Conservation (phyloP, 2,888 invertebrate species). For the Anticlea derivata region DNA sequence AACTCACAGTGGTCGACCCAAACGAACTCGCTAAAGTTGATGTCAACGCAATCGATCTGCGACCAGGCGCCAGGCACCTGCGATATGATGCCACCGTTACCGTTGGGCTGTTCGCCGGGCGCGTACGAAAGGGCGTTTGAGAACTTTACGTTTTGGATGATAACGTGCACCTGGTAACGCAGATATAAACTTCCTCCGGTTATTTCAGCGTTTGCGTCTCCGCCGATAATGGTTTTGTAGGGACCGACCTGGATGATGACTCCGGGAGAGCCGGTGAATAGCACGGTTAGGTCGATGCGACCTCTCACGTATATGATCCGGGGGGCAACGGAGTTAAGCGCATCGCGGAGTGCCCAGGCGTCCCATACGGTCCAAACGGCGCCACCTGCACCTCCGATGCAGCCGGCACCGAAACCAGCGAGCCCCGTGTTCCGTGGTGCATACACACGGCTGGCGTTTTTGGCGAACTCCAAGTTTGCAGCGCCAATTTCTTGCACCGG, state of each 20-base stretch:
- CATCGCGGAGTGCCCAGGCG: slow-evolving; percentile 13
- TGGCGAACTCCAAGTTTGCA: slow-evolving; percentile 1
- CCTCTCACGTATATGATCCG: slow-evolving; percentile 4
- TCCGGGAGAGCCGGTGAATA: slow-evolving; percentile 12
- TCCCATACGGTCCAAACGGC: slow-evolving; percentile 3
- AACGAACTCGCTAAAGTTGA: slow-evolving; percentile 3
- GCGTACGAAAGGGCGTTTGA: slow-evolving; percentile 16
- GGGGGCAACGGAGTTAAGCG: slow-evolving; percentile 1
- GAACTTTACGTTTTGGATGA: slow-evolving; percentile 20
- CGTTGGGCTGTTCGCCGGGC: slow-evolving; percentile 17
- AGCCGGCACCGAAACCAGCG: slow-evolving; percentile 5
- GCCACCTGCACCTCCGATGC: slow-evolving; percentile 9
- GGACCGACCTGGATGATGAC: slow-evolving; percentile 7
- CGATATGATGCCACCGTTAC: slow-evolving; percentile 19
- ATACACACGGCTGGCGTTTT: background rate
- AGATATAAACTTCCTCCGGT: slow-evolving; percentile 17
- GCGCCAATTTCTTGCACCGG: slow-evolving; percentile 1
- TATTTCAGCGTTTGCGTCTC: slow-evolving; percentile 15
- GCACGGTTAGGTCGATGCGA: slow-evolving; percentile 9
- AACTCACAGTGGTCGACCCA: slow-evolving; percentile 25
- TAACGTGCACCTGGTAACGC: slow-evolving; percentile 16
- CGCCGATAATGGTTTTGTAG: slow-evolving; percentile 13
- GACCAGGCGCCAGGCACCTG: slow-evolving; percentile 7
- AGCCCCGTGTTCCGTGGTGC: slow-evolving; percentile 1
- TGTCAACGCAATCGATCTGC: slow-evolving; percentile 6